phyloP scores from a whole-genome alignment of 92 coral and sea anemone genomes.

The Heteractis magnifica region DNA sequence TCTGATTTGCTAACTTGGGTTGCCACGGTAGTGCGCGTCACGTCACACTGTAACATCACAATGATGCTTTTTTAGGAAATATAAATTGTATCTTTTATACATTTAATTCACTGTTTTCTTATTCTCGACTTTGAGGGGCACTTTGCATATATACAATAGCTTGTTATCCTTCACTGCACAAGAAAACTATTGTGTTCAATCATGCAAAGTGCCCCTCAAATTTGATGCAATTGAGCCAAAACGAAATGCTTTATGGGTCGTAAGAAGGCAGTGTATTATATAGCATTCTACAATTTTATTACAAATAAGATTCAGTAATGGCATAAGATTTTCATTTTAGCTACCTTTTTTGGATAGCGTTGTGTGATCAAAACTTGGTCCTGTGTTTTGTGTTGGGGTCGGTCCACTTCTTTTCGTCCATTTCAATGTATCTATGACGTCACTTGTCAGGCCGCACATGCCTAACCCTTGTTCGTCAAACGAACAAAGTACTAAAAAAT shows the following conservation, averaged over 20 bases:
- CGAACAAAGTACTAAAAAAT: neutral
- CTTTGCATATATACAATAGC: too few species aligned
- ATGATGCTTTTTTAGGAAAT: too few species aligned
- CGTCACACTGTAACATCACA: too few species aligned
- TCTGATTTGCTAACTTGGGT: too few species aligned
- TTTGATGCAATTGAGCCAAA: too few species aligned
- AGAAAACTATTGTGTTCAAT: neutral
- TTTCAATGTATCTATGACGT: neutral
- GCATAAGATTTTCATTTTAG: neutral
- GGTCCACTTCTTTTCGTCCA: neutral
- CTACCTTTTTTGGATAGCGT: neutral
- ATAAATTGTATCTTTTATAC: too few species aligned
- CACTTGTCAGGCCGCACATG: neutral
- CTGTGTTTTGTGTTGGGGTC: neutral
- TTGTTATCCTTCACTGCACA: neutral
- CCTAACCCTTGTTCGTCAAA: neutral
- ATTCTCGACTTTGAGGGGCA: too few species aligned
- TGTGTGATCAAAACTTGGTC: conserved; percentile 8
- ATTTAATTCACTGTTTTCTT: too few species aligned
- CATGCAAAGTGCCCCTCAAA: neutral
- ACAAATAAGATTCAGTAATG: neutral
- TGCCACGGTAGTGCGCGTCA: too few species aligned
- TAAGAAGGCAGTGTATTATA: neutral
- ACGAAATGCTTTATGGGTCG: too few species aligned
- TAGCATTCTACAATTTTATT: neutral